A percentile compares a stretch with the other conserved stretches of the same genome.
Conservation (phyloP, 2,888 invertebrate genomes). For the Hemistola chrysoprasaria region DNA sequence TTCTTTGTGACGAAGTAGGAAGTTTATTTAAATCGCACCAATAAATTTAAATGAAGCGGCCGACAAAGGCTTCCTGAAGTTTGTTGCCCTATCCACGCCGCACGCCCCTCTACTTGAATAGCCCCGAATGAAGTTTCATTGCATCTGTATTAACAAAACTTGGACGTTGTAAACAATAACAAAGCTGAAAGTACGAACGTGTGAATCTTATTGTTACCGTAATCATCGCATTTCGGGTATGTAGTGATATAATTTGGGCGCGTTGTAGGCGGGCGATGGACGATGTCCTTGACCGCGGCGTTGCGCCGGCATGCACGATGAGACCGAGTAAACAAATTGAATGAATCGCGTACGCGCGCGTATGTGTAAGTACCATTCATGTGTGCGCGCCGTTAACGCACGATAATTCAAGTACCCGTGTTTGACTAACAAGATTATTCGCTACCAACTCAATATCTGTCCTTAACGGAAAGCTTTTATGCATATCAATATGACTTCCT, state of each 20-base stretch:
- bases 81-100: slow-evolving; percentile 21
- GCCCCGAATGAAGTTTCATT: slow-evolving; percentile 16
- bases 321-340: slow-evolving; percentile 74
- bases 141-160: slow-evolving; percentile 37
- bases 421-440: slow-evolving; percentile 60
- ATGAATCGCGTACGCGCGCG: slow-evolving; percentile 76
- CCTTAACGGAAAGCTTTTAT: slow-evolving; percentile 19
- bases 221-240: slow-evolving; percentile 41
- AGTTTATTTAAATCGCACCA: slow-evolving; percentile 25
- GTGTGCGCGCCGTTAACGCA: slow-evolving; percentile 70
- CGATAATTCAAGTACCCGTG: slow-evolving; percentile 68
- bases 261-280: slow-evolving; percentile 63
- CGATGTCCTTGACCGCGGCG: slow-evolving; percentile 69
- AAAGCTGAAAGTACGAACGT: slow-evolving; percentile 22
- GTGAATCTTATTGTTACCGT: slow-evolving; percentile 20
- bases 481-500: slow-evolving; percentile 2
- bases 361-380: slow-evolving; percentile 73
- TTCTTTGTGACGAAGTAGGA: slow-evolving; percentile 26
- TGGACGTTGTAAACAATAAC: slow-evolving; percentile 48
- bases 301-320: slow-evolving; percentile 55
- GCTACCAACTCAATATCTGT: slow-evolving; percentile 25
- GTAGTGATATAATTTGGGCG: slow-evolving; percentile 39
- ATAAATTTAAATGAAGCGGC: slow-evolving; percentile 24
- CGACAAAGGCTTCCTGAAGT: slow-evolving; percentile 26
- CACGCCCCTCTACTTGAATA: slow-evolving; percentile 8